Evolutionary conservation across 2,113 vertebrate species (phyloP), one percentile per base, ranked within the genome.

Genomic region (Nerophis lumbriciformis): DNA sequence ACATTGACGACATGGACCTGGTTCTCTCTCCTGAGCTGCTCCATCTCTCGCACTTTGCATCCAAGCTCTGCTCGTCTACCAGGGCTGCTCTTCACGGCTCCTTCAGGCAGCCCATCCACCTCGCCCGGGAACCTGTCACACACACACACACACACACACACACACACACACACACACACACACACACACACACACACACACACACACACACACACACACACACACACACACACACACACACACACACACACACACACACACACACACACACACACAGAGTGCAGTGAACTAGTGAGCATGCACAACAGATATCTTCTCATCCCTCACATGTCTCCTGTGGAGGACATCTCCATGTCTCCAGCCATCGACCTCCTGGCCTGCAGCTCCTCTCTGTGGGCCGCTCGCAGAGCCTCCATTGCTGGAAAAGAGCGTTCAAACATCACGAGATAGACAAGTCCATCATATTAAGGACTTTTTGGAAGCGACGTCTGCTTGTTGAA

Each of bases 401-500:
- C 93, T 82, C 90, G 93, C 79, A 98, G 85, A n/a, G 91, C 93
- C 74, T 94, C 93, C 0, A 98, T 93, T 51, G 92, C 96, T 96
- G 71, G 13, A 10, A 62, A 37, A 28, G 55, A 61, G 11, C 8
- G 48, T 47, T 61, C 14, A 61, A 64, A 61, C 19, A 55, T 39
- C 28, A 56, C 55, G 59, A 59, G 12, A 57, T 38, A 21, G 39
- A 6, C 39, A n/a, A 57, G 16, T 16, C 9, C 28, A 3, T 28
- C 28, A 28, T 2, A 28, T 2, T 1, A 28, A 28, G 28, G 28
- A 28, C 28, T 28, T 28, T 28, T 28, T 28, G 28, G 28, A 28
- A 28, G 28, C 28, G 28, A 28, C 28, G 28, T 28, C 28, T 28
- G 28, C 28, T 39, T 7, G 38, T 39, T 39, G 38, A 39, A 39